These are phyloP conservation scores for Agapostemon virescens DNA, from an alignment of 2,888 invertebrate species.

Conservation along the genomic window DNA sequence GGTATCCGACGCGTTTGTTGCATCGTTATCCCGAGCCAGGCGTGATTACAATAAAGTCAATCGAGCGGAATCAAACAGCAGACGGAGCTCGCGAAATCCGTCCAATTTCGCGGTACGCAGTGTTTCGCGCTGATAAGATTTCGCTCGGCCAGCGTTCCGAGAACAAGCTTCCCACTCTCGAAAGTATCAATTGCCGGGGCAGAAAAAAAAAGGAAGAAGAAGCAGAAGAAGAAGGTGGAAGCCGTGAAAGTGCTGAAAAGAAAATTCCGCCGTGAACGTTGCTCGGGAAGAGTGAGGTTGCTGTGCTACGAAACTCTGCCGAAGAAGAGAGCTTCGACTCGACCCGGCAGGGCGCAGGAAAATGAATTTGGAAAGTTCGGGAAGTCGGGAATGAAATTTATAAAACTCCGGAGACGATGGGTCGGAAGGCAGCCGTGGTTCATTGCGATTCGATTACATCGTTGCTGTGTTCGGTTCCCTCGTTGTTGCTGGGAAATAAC, in stretches of 20 bases:
- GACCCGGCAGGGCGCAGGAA: slow-evolving; percentile 10
- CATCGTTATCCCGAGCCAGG: background rate
- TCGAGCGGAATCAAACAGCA: background rate
- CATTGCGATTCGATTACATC: slow-evolving; percentile 45
- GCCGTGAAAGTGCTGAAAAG: slow-evolving; percentile 37
- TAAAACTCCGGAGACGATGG: slow-evolving; percentile 32
- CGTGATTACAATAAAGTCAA: slow-evolving; percentile 35
- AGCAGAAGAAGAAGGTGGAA: no score
- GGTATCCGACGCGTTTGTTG: background rate
- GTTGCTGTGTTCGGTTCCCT: background rate
- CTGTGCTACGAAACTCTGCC: slow-evolving; percentile 5
- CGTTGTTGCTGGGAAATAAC: slow-evolving; percentile 19
- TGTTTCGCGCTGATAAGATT: slow-evolving; percentile 27
- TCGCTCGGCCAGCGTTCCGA: background rate
- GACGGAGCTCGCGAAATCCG: slow-evolving; percentile 18
- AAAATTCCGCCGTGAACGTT: slow-evolving; percentile 32
- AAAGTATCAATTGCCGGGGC: slow-evolving; percentile 38
- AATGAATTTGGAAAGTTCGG: slow-evolving; percentile 43
- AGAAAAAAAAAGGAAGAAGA: no score
- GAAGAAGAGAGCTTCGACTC: slow-evolving; percentile 14
- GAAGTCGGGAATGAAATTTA: slow-evolving; percentile 39
- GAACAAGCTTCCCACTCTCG: slow-evolving; percentile 12
- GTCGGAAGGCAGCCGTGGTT: slow-evolving; percentile 25
- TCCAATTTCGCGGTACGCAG: slow-evolving; percentile 35
- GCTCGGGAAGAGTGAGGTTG: background rate